Percentiles rank a stretch among this genome's conserved stretches.
Evolutionary conservation across 1,140 invertebrate genomes (phyloP).

Genomic region (Papilio helenus): DNA sequence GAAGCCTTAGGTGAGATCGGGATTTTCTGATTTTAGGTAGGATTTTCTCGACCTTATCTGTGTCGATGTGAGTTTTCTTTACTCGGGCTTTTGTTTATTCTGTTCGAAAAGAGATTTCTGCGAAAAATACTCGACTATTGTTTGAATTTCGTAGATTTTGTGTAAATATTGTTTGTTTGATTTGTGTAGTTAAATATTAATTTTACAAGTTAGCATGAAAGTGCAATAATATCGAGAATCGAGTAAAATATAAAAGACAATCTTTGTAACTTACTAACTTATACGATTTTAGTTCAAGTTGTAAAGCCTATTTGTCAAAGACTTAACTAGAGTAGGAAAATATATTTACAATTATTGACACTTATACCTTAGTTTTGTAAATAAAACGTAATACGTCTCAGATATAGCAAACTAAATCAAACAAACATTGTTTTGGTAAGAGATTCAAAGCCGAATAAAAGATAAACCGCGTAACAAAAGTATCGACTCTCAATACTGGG

Average conservation of each 20-base stretch:
- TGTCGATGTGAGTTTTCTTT: conserved; percentile 53
- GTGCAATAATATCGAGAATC: background rate
- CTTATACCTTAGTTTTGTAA: background rate
- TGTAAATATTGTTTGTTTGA: background rate
- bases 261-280: background rate
- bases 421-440: conserved; percentile 26
- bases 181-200: background rate
- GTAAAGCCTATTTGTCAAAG: too few species aligned
- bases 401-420: conserved; percentile 14
- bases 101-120: conserved; percentile 41
- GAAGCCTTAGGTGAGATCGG: conserved; percentile 58
- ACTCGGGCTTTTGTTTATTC: conserved; percentile 46
- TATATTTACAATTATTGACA: background rate
- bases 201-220: background rate
- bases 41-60: conserved; percentile 62
- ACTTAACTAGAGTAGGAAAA: background rate
- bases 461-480: conserved; percentile 34
- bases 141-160: conserved; percentile 11
- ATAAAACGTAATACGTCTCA: background rate
- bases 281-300: too few species aligned
- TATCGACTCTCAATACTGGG: conserved; percentile 35
- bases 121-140: conserved; percentile 42
- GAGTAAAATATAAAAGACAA: background rate
- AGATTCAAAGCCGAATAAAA: conserved; percentile 13
- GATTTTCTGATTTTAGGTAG: conserved; percentile 68